Conservation (phyloP, 2,888 invertebrate genomes). For the Oegoconia quadripuncta region DNA sequence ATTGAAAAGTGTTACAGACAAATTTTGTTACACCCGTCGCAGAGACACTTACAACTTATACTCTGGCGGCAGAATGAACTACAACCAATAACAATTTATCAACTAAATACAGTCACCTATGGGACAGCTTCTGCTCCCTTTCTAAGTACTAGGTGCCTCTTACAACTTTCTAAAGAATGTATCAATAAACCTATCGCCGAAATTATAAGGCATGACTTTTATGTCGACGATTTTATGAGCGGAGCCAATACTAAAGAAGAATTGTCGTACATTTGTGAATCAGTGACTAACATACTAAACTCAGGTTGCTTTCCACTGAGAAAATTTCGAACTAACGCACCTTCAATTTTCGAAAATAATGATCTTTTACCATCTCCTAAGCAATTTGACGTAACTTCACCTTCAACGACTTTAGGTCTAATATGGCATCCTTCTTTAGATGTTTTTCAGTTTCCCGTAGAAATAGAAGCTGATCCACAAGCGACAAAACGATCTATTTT, state of each 20-base stretch:
- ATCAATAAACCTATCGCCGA: slow-evolving; percentile 1
- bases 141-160: slow-evolving; percentile 10
- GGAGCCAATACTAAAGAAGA: slow-evolving; percentile 6
- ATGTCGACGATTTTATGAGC: slow-evolving; percentile 14
- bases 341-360: slow-evolving; percentile 1
- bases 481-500: slow-evolving; percentile 12
- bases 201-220: slow-evolving; percentile 13
- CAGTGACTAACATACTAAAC: slow-evolving; percentile 1
- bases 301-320: slow-evolving; percentile 9
- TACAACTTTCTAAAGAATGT: slow-evolving; percentile 9
- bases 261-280: neutral
- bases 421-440: slow-evolving; percentile 12
- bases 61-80: slow-evolving; percentile 9
- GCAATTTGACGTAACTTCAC: neutral
- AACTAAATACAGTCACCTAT: too few species aligned
- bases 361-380: neutral
- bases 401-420: slow-evolving; percentile 12
- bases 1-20: slow-evolving; percentile 15
- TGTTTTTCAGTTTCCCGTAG: slow-evolving; percentile 5
- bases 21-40: neutral
- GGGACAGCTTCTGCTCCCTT: slow-evolving; percentile 20
- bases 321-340: slow-evolving; percentile 5
- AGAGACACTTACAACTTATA: slow-evolving; percentile 11
- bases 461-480: too few species aligned
- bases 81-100: slow-evolving; percentile 10